A percentile compares a stretch with the other conserved stretches of the same genome.
phyloP scores from a whole-genome alignment of 2,113 vertebrate species.

The Setophaga kirtlandii region DNA sequence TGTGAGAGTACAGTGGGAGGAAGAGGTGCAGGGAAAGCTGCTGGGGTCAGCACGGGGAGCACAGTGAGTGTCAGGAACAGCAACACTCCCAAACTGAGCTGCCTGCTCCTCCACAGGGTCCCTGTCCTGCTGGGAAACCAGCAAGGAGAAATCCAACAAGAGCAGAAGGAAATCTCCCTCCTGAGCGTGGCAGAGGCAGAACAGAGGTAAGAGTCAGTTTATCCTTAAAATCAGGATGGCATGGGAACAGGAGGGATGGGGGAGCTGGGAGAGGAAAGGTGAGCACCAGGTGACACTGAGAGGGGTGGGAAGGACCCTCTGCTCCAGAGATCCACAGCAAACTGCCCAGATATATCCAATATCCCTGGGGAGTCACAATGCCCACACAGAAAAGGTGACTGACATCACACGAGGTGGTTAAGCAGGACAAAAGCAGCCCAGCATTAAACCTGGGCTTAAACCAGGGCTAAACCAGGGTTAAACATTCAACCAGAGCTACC shows the following conservation, averaged over 20 bases:
- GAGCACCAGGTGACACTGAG: not conserved
- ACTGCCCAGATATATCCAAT: not conserved
- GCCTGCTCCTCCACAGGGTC: not conserved
- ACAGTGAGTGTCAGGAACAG: accelerated
- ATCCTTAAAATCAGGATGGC: not conserved
- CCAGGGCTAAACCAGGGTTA: not conserved
- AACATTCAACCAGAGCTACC: not conserved
- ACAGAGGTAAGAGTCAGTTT: not conserved
- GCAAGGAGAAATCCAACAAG: not conserved
- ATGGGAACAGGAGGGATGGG: accelerated
- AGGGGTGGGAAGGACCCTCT: not conserved
- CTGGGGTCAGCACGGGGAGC: not conserved
- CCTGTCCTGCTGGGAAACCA: not conserved
- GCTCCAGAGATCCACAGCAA: not conserved
- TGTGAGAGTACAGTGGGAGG: not conserved
- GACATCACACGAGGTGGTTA: accelerated
- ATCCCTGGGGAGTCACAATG: not conserved
- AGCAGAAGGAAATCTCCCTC: not conserved
- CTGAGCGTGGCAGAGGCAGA: not conserved
- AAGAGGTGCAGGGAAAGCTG: not conserved
- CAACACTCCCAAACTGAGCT: not conserved
- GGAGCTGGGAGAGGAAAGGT: not conserved
- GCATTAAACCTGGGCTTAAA: not conserved
- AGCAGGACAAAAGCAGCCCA: not conserved
- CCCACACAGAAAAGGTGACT: accelerated